Conservation (phyloP, 2,797 vertebrate genomes). For the Paedocypris micromegethes region DNA sequence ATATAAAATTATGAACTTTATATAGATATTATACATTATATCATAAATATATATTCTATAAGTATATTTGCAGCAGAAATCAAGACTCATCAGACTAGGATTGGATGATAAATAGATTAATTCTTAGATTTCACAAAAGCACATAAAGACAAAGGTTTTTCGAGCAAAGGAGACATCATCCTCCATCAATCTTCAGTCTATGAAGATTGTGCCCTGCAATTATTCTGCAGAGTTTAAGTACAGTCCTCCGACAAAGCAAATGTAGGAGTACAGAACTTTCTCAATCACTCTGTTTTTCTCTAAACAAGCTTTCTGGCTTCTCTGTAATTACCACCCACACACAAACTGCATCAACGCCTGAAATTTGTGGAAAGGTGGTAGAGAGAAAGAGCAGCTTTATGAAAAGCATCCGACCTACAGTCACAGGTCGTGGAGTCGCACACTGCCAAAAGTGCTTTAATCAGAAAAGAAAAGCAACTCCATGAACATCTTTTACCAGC, state of each 20-base stretch:
- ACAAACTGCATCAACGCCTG: background rate
- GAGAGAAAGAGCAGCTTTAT: background rate
- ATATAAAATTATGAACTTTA: too few species aligned
- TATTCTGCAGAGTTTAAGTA: constrained; percentile 22
- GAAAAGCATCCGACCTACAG: background rate
- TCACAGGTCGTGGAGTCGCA: background rate
- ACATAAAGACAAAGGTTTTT: constrained; percentile 13
- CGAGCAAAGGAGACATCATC: constrained; percentile 11
- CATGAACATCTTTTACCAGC: background rate
- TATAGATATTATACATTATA: too few species aligned
- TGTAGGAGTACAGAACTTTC: constrained; percentile 14
- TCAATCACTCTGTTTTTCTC: constrained; percentile 23
- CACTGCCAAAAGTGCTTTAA: background rate
- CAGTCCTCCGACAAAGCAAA: constrained; percentile 16
- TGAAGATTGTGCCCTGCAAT: constrained; percentile 17
- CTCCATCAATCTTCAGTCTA: constrained; percentile 7
- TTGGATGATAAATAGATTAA: background rate
- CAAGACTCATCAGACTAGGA: too few species aligned
- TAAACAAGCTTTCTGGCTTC: constrained; percentile 20
- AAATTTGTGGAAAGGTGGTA: background rate
- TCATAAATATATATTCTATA: too few species aligned
- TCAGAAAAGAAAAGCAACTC: background rate
- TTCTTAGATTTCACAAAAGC: constrained; percentile 4
- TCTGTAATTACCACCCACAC: constrained; percentile 33
- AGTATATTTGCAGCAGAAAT: too few species aligned